phyloP scores from a whole-genome alignment of 2,888 invertebrate genomes.

The Nysson spinosus region DNA sequence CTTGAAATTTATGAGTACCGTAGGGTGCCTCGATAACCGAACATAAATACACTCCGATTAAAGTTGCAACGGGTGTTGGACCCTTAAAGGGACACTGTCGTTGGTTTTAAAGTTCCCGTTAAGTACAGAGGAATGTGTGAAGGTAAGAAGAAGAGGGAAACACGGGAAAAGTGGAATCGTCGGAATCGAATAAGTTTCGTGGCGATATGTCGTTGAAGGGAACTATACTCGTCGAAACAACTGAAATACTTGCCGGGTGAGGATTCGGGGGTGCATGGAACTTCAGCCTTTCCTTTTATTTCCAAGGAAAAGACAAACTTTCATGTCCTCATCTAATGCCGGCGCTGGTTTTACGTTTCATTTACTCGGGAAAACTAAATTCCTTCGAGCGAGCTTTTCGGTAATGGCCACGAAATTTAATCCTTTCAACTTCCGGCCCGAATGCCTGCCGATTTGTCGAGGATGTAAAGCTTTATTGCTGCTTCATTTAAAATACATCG shows the following conservation, averaged over 20 bases:
- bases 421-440: constrained; percentile 23
- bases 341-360: background rate
- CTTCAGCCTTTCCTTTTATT: background rate
- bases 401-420: constrained; percentile 31
- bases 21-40: too few species aligned
- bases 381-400: background rate
- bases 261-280: constrained; percentile 16
- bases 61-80: too few species aligned
- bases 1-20: too few species aligned
- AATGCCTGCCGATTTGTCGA: constrained; percentile 13
- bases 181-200: constrained; percentile 26
- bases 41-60: too few species aligned
- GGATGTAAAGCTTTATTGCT: constrained; percentile 18
- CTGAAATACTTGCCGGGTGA: constrained; percentile 15
- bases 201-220: constrained; percentile 5
- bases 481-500: constrained; percentile 31
- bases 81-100: background rate
- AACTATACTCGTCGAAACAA: constrained; percentile 21
- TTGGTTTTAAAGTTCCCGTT: background rate
- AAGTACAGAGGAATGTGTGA: background rate
- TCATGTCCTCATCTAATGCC: constrained; percentile 6
- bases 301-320: background rate
- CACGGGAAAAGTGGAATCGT: background rate
- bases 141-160: background rate
- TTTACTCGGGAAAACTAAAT: constrained; percentile 3